A percentile compares a stretch with the other conserved stretches of the same genome.
Evolutionary conservation across 2,888 invertebrate genomes (phyloP).

Genomic region (Eristalinus aeneus): DNA sequence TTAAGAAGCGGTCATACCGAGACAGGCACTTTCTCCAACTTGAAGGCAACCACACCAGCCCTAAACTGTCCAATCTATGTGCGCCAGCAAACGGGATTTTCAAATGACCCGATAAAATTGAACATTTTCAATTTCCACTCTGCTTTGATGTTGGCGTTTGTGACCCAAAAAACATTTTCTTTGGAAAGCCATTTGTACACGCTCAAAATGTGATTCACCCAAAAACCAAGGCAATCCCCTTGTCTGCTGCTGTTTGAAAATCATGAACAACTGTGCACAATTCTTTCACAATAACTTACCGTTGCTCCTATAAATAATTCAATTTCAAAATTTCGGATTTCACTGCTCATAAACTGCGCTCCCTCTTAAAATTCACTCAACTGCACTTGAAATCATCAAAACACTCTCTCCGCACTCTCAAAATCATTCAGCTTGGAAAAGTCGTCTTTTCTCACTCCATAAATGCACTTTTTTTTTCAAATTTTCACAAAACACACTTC

Average conservation of each 20-base stretch:
- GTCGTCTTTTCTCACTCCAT: background rate
- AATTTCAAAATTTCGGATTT: background rate
- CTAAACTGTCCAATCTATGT: too few relatives aligned
- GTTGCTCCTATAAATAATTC: background rate
- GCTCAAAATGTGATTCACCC: background rate
- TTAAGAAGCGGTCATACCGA: too few relatives aligned
- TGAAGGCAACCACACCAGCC: too few relatives aligned
- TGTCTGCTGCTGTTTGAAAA: background rate
- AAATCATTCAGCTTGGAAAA: background rate
- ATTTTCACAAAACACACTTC: slow-evolving; percentile 1
- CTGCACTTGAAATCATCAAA: background rate
- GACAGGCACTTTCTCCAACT: too few relatives aligned
- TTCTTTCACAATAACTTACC: background rate
- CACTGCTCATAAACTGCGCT: background rate
- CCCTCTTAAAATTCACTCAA: background rate
- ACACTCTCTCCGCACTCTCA: background rate
- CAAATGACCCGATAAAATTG: background rate
- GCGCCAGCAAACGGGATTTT: too few relatives aligned
- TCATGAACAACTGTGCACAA: background rate
- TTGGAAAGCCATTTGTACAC: background rate
- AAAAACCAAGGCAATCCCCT: background rate
- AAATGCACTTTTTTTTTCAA: background rate
- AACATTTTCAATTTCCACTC: too few relatives aligned
- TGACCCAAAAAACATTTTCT: background rate
- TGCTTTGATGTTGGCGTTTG: background rate